A percentile compares a stretch with the other conserved stretches of the same genome.
These are phyloP conservation scores for Lochmaea crataegi DNA, from an alignment of 2,888 invertebrate genomes.

Conservation along the genomic window DNA sequence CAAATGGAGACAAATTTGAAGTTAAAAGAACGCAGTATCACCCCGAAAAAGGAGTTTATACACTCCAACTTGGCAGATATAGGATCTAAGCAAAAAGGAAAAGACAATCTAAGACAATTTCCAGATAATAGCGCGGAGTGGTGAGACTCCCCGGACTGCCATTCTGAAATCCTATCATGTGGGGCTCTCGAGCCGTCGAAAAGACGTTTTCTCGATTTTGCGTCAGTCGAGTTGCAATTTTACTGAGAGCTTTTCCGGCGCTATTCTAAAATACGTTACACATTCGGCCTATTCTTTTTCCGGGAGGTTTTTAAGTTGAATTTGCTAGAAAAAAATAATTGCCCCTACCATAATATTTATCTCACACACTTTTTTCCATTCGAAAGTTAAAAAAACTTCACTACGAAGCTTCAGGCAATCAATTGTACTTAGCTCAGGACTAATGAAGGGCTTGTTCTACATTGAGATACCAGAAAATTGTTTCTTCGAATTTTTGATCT, in stretches of 20 bases:
- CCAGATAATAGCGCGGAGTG: constrained; percentile 40
- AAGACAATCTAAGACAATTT: constrained; percentile 43
- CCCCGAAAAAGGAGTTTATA: constrained; percentile 25
- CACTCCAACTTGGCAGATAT: constrained; percentile 14
- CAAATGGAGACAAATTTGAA: constrained; percentile 27
- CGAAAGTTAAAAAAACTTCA: no score
- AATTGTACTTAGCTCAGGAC: no score
- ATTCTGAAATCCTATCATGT: constrained; percentile 54
- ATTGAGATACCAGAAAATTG: no score
- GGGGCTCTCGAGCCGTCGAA: constrained; percentile 10
- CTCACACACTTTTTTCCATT: no score
- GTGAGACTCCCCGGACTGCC: constrained; percentile 47
- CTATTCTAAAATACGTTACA: constrained; percentile 44
- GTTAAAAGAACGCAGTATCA: constrained; percentile 15
- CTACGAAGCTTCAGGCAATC: no score
- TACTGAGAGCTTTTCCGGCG: constrained; percentile 43
- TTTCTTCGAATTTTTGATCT: no score
- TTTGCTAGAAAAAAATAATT: background rate
- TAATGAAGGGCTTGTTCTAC: no score
- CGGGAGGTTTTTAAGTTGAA: constrained; percentile 15
- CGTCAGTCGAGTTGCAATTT: constrained; percentile 50
- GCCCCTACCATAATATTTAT: no score
- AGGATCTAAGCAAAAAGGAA: constrained; percentile 35
- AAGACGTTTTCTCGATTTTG: constrained; percentile 38
- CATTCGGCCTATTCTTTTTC: constrained; percentile 27